Percentiles rank a stretch among this genome's conserved stretches.
Evolutionary conservation across 2,888 invertebrate species (phyloP).

Genomic region (Acronicta psi): DNA sequence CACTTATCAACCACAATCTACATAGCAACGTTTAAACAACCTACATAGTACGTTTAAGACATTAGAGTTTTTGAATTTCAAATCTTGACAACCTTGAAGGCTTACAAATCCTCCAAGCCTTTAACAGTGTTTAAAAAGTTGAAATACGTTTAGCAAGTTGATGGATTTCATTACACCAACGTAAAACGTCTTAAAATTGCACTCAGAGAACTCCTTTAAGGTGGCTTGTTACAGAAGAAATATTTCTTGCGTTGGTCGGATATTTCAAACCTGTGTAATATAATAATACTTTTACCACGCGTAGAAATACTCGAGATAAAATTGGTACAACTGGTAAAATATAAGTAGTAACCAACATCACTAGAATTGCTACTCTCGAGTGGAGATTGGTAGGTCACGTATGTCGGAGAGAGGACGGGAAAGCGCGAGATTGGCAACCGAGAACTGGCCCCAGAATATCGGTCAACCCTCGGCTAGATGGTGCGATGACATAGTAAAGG

Average conservation of each 20-base stretch:
- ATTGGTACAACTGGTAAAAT: too few species aligned
- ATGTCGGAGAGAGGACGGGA: too few species aligned
- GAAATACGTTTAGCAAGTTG: conserved; percentile 21
- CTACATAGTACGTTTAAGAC: too few species aligned
- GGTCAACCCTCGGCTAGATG: too few species aligned
- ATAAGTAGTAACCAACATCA: too few species aligned
- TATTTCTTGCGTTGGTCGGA: not conserved
- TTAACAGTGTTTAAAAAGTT: conserved; percentile 26
- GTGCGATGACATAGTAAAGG: too few species aligned
- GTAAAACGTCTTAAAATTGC: conserved; percentile 1
- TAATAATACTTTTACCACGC: not conserved
- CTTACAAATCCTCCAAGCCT: conserved; percentile 12
- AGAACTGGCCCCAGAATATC: too few species aligned
- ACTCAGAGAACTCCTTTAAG: not conserved
- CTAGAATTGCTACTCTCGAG: too few species aligned
- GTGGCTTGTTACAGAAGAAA: not conserved
- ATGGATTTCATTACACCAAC: conserved; percentile 11
- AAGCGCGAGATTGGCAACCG: too few species aligned
- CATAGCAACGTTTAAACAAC: not conserved
- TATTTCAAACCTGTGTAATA: not conserved
- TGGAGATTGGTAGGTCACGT: too few species aligned
- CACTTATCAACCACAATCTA: not conserved
- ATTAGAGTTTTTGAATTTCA: conserved; percentile 8
- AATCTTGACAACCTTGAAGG: conserved; percentile 14
- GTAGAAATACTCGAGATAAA: too few species aligned